Conservation (phyloP, 2,888 invertebrate genomes). For the Leptinotarsa juncta region DNA sequence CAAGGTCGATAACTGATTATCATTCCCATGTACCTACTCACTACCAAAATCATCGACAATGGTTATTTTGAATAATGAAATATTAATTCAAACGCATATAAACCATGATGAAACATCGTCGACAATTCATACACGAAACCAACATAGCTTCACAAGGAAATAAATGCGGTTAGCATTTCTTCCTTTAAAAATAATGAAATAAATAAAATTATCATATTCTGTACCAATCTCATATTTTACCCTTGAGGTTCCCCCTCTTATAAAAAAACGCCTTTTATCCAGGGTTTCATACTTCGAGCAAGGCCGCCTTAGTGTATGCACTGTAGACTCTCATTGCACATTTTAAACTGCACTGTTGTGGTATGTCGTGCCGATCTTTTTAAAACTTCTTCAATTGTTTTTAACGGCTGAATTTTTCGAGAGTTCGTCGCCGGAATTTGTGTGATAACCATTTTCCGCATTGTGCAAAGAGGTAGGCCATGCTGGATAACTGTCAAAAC, state of each 20-base stretch:
- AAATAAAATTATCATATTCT: slow-evolving; percentile 50
- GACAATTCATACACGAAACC: slow-evolving; percentile 20
- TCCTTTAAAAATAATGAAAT: slow-evolving; percentile 42
- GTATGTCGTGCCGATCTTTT: slow-evolving; percentile 49
- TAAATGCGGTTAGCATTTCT: slow-evolving; percentile 41
- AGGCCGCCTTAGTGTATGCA: slow-evolving; percentile 60
- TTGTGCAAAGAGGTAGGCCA: slow-evolving; percentile 45
- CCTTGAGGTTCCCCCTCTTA: slow-evolving; percentile 62
- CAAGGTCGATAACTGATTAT: neutral
- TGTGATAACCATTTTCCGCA: slow-evolving; percentile 34
- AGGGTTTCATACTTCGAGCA: slow-evolving; percentile 62
- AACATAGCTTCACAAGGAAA: slow-evolving; percentile 37
- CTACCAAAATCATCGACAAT: slow-evolving; percentile 10
- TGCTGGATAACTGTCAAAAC: slow-evolving; percentile 46
- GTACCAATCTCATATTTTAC: slow-evolving; percentile 57
- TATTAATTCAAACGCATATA: slow-evolving; percentile 13
- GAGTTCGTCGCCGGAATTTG: slow-evolving; percentile 19
- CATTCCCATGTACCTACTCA: neutral
- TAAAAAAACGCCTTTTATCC: slow-evolving; percentile 62
- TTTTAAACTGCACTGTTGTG: slow-evolving; percentile 51
- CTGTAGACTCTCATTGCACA: slow-evolving; percentile 56
- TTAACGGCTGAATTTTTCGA: slow-evolving; percentile 29
- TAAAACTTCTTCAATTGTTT: slow-evolving; percentile 38
- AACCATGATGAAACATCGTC: slow-evolving; percentile 6
- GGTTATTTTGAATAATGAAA: slow-evolving; percentile 1